These are phyloP conservation scores for Schizothorax lantsangensis DNA, from an alignment of 2,797 vertebrate species.

Conservation along the genomic window DNA sequence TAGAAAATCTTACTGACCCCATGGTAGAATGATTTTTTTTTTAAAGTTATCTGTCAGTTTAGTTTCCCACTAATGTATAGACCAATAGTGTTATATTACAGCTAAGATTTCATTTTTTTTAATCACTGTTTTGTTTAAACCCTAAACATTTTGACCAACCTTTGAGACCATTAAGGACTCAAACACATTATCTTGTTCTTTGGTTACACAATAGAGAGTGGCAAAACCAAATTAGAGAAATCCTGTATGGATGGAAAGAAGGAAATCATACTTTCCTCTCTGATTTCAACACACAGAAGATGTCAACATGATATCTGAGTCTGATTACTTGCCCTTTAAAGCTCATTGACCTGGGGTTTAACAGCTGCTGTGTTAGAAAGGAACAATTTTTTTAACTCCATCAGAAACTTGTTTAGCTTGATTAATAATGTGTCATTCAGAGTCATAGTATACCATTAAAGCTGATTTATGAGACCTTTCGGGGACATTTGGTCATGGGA, in stretches of 20 bases:
- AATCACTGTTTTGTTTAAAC: not conserved
- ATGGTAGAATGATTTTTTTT: not conserved
- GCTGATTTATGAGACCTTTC: constrained; percentile 5
- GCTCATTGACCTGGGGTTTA: not conserved
- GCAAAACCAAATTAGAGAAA: not conserved
- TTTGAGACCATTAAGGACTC: not conserved
- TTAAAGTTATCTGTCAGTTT: not conserved
- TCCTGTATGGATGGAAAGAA: not conserved
- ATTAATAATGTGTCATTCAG: not conserved
- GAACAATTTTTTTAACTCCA: not conserved
- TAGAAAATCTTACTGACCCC: not conserved
- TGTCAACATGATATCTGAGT: not conserved
- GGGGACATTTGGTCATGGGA: not conserved
- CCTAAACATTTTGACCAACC: not conserved
- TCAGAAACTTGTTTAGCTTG: not conserved
- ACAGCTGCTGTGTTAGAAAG: not conserved
- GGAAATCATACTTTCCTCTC: not conserved
- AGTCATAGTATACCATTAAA: not conserved
- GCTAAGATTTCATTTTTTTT: not conserved
- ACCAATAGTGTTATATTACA: not conserved
- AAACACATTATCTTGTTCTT: not conserved
- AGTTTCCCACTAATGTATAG: not conserved
- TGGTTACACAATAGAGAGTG: not conserved
- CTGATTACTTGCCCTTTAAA: constrained; percentile 14
- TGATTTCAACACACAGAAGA: not conserved